Percentiles rank a stretch among this genome's conserved stretches.
These are phyloP conservation scores for Plagiodera versicolora DNA, from an alignment of 2,888 invertebrate genomes.

Conservation along the genomic window DNA sequence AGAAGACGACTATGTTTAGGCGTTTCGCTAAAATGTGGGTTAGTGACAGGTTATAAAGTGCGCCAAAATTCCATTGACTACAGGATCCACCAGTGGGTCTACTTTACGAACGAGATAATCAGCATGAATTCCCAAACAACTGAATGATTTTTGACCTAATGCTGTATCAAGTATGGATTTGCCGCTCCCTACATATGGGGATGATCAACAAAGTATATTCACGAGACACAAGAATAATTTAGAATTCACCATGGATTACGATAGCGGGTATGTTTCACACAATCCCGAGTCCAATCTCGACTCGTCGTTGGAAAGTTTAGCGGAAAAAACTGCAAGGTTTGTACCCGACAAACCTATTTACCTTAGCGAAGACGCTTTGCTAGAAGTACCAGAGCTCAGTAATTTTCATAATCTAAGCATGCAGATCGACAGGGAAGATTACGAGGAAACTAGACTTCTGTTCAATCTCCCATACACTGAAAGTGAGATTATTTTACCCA, in stretches of 20 bases:
- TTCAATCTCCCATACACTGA: slow-evolving; percentile 36
- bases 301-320: slow-evolving; percentile 30
- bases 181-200: not conserved
- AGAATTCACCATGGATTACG: slow-evolving; percentile 44
- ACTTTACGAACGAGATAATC: no score
- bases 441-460: slow-evolving; percentile 30
- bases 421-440: slow-evolving; percentile 30
- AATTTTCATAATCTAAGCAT: slow-evolving; percentile 20
- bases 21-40: no score
- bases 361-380: slow-evolving; percentile 49
- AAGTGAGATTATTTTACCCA: slow-evolving; percentile 8
- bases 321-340: slow-evolving; percentile 9
- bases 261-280: slow-evolving; percentile 53
- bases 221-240: slow-evolving; percentile 14
- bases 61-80: no score
- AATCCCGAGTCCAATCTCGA: slow-evolving; percentile 48
- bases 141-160: not conserved
- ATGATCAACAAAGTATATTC: slow-evolving; percentile 8
- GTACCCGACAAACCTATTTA: slow-evolving; percentile 39
- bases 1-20: no score
- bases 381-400: slow-evolving; percentile 45
- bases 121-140: no score
- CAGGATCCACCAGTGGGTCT: no score
- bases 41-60: no score
- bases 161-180: slow-evolving; percentile 1